phyloP scores from a whole-genome alignment of 2,888 invertebrate species.

The Flabesymbios commensalis region DNA sequence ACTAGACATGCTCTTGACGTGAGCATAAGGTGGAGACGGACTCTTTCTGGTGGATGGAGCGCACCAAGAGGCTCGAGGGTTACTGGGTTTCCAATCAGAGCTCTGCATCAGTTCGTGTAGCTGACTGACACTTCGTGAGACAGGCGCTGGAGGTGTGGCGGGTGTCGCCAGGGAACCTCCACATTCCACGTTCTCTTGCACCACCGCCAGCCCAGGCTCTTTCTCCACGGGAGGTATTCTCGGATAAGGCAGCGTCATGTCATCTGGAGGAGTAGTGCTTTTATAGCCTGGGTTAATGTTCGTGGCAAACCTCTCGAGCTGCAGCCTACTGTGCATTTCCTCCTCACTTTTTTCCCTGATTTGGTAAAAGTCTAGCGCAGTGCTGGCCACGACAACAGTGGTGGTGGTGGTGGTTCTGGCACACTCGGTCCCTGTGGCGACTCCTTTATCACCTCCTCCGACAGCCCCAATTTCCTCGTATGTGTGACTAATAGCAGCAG shows the following conservation, averaged over 20 bases:
- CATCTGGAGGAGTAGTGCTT: conserved; percentile 30
- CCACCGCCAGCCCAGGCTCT: background rate
- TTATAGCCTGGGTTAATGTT: conserved; percentile 33
- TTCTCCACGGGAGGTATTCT: background rate
- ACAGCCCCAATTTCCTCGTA: too few species aligned
- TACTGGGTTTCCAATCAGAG: background rate
- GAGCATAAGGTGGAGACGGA: background rate
- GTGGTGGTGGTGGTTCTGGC: background rate
- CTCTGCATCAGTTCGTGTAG: background rate
- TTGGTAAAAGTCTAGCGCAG: background rate
- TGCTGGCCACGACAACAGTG: background rate
- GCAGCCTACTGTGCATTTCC: background rate
- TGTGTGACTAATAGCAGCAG: too few species aligned
- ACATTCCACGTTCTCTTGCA: background rate
- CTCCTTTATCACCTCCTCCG: background rate
- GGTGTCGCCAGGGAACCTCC: background rate
- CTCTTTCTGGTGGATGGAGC: background rate
- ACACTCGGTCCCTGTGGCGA: background rate
- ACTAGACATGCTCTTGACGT: too few species aligned
- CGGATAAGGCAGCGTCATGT: background rate
- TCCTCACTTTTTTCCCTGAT: conserved; percentile 1
- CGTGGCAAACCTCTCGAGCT: background rate
- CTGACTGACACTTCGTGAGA: conserved; percentile 1
- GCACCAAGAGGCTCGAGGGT: conserved; percentile 1
- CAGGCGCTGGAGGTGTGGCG: background rate